Evolutionary conservation across 2,797 vertebrate genomes (phyloP).

Genomic region (Tachyglossus aculeatus): DNA sequence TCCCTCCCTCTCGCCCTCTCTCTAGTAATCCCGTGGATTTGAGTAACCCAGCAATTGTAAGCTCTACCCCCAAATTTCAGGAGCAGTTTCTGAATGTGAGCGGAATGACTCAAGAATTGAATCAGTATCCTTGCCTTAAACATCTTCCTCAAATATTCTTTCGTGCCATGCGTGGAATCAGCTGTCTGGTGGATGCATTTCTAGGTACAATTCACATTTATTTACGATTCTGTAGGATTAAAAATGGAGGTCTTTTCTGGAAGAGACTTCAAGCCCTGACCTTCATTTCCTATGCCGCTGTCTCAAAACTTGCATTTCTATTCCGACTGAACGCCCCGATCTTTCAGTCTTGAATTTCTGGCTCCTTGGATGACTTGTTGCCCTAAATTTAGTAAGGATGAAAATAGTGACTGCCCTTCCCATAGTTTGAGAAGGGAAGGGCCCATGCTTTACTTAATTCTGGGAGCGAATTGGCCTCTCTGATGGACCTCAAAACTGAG

Average conservation of each 20-base stretch:
- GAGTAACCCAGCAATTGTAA: constrained; percentile 90
- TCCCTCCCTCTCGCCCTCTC: constrained; percentile 18
- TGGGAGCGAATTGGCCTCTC: too few relatives aligned
- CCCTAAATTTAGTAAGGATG: too few relatives aligned
- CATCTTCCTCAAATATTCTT: constrained; percentile 92
- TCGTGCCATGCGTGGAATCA: constrained; percentile 90
- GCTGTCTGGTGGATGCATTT: constrained; percentile 91
- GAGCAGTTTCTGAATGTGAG: constrained; percentile 91
- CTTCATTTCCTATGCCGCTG: too few relatives aligned
- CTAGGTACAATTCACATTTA: constrained; percentile 80
- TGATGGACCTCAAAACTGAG: too few relatives aligned
- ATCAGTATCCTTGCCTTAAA: constrained; percentile 92
- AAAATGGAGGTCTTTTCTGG: neutral
- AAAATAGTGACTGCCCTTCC: too few relatives aligned
- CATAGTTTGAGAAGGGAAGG: too few relatives aligned
- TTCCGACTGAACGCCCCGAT: too few relatives aligned
- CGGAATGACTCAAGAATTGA: constrained; percentile 90
- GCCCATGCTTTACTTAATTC: too few relatives aligned
- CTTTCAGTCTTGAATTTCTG: too few relatives aligned
- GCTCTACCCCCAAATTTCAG: constrained; percentile 91
- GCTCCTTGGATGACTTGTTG: too few relatives aligned
- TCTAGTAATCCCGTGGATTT: constrained; percentile 92
- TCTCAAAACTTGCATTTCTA: too few relatives aligned
- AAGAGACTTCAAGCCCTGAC: neutral
- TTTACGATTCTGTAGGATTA: constrained; percentile 30